phyloP scores from a whole-genome alignment of 2,113 vertebrate species.

The Hucho hucho region DNA sequence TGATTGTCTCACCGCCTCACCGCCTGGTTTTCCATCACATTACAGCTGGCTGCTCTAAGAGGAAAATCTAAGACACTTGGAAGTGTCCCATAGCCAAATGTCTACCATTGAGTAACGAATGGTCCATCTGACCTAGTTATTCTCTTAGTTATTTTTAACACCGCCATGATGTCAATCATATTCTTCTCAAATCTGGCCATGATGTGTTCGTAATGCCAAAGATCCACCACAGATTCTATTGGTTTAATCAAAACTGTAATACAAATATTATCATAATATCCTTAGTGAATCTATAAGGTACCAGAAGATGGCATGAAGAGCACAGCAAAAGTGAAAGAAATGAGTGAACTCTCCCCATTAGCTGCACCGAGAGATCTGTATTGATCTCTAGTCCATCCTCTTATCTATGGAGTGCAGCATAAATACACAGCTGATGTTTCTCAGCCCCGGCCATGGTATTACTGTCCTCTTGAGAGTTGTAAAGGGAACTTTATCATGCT shows the following conservation, averaged over 20 bases:
- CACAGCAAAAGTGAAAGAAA: neutral
- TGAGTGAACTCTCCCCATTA: no score
- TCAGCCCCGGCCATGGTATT: no score
- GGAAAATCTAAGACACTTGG: constrained; percentile 60
- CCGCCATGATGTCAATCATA: constrained; percentile 15
- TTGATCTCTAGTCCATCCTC: no score
- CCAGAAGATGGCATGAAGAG: no score
- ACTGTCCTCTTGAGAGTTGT: no score
- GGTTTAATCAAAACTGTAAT: neutral
- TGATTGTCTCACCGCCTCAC: constrained; percentile 20
- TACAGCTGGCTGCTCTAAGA: constrained; percentile 38
- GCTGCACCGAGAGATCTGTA: no score
- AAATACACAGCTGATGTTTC: no score
- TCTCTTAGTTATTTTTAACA: constrained; percentile 2
- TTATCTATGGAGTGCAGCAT: no score
- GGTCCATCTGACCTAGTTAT: no score
- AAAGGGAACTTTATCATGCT: no score
- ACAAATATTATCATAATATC: neutral
- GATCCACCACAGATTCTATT: neutral
- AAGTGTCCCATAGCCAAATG: constrained; percentile 30
- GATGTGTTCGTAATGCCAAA: neutral
- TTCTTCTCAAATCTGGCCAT: neutral
- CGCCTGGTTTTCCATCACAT: constrained; percentile 47
- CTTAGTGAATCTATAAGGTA: neutral
- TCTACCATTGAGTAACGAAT: constrained; percentile 17